Base-by-base conservation (phyloP, 1,140 invertebrate genomes). In the Heliconius eleuchia region DNA sequence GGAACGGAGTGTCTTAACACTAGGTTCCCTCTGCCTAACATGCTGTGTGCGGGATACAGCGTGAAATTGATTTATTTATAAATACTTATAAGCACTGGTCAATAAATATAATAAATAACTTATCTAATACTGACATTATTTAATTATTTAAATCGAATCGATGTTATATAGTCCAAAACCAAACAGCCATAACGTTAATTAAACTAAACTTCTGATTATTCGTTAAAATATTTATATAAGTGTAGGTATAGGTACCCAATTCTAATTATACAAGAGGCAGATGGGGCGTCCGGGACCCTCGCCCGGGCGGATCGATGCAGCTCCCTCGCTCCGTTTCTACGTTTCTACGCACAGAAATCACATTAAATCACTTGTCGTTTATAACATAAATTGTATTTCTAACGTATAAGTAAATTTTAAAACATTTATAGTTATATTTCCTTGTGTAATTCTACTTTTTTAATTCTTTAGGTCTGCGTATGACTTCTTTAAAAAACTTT, bases 231-330 rank as follows among this genome's bases (percentile, higher is more conserved):
- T 66, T 66, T 66, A 66, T 30, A 66, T 30, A 30, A 66, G 9
- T 66, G 57, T 57, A 18, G 3, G 50, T 39, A 71, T 77, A 82
- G 78, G 74, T 73, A 52, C 50, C 50, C 16, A 72, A 78, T 71
- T 76, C 73, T 83, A 83, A 83, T 83, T 84, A 82, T 72, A 79
- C 34, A 72, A 80, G 75, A 82, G 79, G 81, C 77, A 84, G 73
- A 84, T 84, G 83, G 82, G 78, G 79, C 72, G 77, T 79, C 23
- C 37, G 81, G 71, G 80, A 81, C 85, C 82, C 80, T 80, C 78
- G 75, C 89, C 90, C 89, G 90, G 88, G 84, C 89, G 78, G 89
- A 92, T 92, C 90, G 89, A 92, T 92, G 76, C 82, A 92, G 90
- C 88, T 87, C 82, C 80, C 84, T 76, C 76, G 77, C 46, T 78